These are phyloP conservation scores for Gulo gulo DNA, from an alignment of 2,113 vertebrate genomes.

Conservation along the genomic window DNA sequence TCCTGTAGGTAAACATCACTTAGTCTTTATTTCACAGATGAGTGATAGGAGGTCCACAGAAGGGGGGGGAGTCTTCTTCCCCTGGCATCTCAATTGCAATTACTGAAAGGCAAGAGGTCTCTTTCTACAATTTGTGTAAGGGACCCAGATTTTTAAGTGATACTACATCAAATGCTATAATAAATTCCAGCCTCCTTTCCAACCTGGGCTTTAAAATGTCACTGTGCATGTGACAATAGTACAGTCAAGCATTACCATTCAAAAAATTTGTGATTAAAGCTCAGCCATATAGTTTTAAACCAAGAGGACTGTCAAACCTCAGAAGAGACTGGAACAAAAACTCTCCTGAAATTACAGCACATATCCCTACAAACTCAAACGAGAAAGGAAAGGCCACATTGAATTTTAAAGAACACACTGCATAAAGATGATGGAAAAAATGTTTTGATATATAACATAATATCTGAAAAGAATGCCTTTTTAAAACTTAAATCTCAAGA, in stretches of 20 bases:
- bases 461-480: not conserved
- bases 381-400: not conserved
- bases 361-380: not conserved
- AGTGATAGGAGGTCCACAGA: not conserved
- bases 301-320: not conserved
- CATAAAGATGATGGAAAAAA: not conserved
- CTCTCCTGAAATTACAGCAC: not conserved
- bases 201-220: constrained; percentile 32
- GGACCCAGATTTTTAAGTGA: constrained; percentile 43
- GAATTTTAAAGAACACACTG: not conserved
- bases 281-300: not conserved
- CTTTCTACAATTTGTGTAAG: constrained; percentile 33
- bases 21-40: constrained; percentile 1
- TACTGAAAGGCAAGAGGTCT: constrained; percentile 64
- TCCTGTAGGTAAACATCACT: constrained; percentile 66
- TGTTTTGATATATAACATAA: not conserved
- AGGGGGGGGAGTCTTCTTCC: not conserved
- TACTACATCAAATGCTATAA: constrained; percentile 13
- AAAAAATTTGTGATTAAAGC: constrained; percentile 21
- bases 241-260: not conserved
- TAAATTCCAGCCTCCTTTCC: constrained; percentile 26
- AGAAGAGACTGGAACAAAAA: not conserved
- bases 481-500: not conserved
- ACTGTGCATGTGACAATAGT: not conserved
- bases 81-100: constrained; percentile 15